Evolutionary conservation across 2,113 vertebrate genomes (phyloP).

Genomic region (Xyrauchen texanus): DNA sequence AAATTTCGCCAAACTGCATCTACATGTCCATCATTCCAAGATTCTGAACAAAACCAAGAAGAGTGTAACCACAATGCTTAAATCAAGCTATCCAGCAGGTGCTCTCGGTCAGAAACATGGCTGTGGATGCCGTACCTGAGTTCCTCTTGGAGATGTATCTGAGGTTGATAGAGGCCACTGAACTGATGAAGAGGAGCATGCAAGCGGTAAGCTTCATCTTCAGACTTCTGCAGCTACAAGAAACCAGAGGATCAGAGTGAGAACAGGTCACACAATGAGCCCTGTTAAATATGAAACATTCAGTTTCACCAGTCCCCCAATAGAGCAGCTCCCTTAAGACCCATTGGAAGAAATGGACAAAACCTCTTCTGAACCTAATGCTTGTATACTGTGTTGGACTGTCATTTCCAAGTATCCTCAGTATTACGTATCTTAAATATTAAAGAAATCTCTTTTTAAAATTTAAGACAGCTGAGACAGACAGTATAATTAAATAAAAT

Average conservation of each 20-base stretch:
- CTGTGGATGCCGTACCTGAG: conserved; percentile 82
- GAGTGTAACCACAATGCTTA: background rate
- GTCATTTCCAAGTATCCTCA: background rate
- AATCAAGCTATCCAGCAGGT: background rate
- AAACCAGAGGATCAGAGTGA: conserved; percentile 52
- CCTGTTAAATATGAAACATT: conserved; percentile 3
- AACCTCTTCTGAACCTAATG: background rate
- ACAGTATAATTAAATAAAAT: background rate
- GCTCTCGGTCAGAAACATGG: background rate
- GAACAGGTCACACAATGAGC: background rate
- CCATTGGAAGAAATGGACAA: background rate
- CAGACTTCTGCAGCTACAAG: conserved; percentile 69
- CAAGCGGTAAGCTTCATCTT: conserved; percentile 85
- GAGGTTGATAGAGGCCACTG: conserved; percentile 82
- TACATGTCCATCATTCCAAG: background rate
- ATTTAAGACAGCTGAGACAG: background rate
- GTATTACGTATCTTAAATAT: no score
- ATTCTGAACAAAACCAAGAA: background rate
- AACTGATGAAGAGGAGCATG: conserved; percentile 80
- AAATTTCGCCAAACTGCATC: background rate
- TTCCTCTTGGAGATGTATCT: conserved; percentile 96
- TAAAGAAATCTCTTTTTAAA: no score
- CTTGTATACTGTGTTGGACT: background rate
- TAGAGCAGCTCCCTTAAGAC: background rate
- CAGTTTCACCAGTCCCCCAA: background rate